Base-by-base conservation (phyloP, 2,888 invertebrate genomes). In the Camponotus fellah region DNA sequence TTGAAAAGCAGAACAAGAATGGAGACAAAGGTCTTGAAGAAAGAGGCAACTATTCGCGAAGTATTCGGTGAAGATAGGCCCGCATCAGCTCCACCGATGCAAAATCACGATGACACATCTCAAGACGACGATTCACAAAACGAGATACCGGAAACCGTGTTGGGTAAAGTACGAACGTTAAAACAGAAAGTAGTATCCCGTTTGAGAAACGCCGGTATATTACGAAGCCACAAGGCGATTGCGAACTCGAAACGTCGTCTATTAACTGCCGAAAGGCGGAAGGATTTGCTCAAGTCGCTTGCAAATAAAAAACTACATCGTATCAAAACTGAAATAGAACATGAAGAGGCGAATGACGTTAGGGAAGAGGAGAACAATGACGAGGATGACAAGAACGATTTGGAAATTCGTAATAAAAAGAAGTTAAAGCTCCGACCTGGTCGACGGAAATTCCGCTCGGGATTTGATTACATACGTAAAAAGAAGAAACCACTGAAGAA, bases 391-490 rank as follows among this genome's bases (percentile, higher is more conserved):
- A 95, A 95, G 62, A 95, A 95, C 85, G 92, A 91, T 56, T 89
- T 90, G 56, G 96, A 96, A 89, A 95, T 95, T 77, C 94, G 92
- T 93, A 94, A 76, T 84, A 95, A 96, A 82, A 96, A 96, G 93
- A 96, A 96, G 53, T 95, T 96, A 26, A 97, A 96, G 91, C 95
- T 97, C 82, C 95, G 97, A 58, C 96, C 96, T 89, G 96, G 96
- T n/a, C 95, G 97, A 91, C 95, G 97, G 88, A 97, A 97, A 95
- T 97, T 97, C 92, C 97, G 97, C 91, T 97, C 97, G 17, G 98
- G 98, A 9, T 98, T 98, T 94, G 98, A 98, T 95, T 98, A 98
- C 89, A 98, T 98, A 85, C 96, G 98, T 53, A 98, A 98, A 93
- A 98, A 98, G 95, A 98, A 98, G 94, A 98, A 98, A 93, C 95